Percentiles rank a stretch among this genome's conserved stretches.
Evolutionary conservation across 1,140 invertebrate genomes (phyloP).

Genomic region (Glossosoma conforme): DNA sequence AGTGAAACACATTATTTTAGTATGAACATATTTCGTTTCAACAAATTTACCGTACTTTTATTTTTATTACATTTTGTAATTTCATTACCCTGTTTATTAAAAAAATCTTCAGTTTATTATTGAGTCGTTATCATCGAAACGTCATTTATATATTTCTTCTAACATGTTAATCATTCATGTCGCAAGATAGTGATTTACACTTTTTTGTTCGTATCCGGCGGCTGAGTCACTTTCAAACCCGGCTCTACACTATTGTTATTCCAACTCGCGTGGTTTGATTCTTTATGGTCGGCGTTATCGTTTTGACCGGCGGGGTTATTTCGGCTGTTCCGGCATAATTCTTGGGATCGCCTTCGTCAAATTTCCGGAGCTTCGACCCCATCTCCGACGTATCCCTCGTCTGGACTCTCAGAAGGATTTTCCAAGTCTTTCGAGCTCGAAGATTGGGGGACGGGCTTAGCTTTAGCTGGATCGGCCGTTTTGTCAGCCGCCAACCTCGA

Average conservation of each 20-base stretch:
- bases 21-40: too few species aligned
- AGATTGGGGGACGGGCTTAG: slow-evolving; percentile 42
- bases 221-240: slow-evolving; percentile 7
- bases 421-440: slow-evolving; percentile 50
- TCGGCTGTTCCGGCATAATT: slow-evolving; percentile 33
- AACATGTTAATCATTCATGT: too few species aligned
- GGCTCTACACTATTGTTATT: slow-evolving; percentile 14
- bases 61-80: too few species aligned
- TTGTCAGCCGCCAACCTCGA: slow-evolving; percentile 39
- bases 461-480: slow-evolving; percentile 33
- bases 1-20: too few species aligned
- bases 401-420: slow-evolving; percentile 74
- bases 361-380: slow-evolving; percentile 53
- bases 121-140: too few species aligned
- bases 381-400: slow-evolving; percentile 83
- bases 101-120: too few species aligned
- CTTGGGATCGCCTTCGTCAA: slow-evolving; percentile 55
- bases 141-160: too few species aligned
- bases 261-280: slow-evolving; percentile 21
- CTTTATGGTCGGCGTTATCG: slow-evolving; percentile 25
- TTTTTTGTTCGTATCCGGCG: slow-evolving; percentile 16
- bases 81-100: too few species aligned
- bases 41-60: too few species aligned
- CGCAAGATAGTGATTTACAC: too few species aligned
- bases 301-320: slow-evolving; percentile 9